Base-by-base conservation (phyloP, 2,797 vertebrate species). In the Pseudomugil gertrudae region DNA sequence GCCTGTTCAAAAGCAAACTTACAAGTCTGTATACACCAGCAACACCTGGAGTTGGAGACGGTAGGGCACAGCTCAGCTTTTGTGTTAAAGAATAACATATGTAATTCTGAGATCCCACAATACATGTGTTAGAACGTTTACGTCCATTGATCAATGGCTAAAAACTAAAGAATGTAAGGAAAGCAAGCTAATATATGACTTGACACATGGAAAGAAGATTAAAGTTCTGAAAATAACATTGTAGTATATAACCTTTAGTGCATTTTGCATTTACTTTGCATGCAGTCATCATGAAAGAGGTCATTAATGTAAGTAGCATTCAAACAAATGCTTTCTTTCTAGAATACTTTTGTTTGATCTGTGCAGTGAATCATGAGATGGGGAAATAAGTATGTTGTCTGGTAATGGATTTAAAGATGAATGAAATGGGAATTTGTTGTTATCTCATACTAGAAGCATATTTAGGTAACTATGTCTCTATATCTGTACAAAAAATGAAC, bases 31-130 rank as follows among this genome's bases (percentile, higher is more conserved):
- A 85, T 88, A 93, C 93, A 80, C 66, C 63, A 90, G 85, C 73
- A 90, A 72, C 65, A 94, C 90, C 54, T 96, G 95, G 95, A 95
- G 91, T 59, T 95, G 93, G 88, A 84, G 57, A 63, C 78, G 67
- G 48, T 92, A 91, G 76, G 65, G 67, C 40, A 36, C 55, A 51
- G 43, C 13, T 57, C 11, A 60, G 48, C 11, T 14, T 33, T 9
- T 55, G 61, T n/a, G 48, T 38, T 47, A 69, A 67, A 55, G 32
- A 68, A 52, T 27, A 6, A 64, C 58, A 60, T 29, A 23, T n/a
- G 66, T 52, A 11, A 14, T n/a, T 69, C n/a, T 21, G 0, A 38
- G n/a, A 63, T 53, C 52, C 24, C 15, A 17, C 26, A 14, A 65
- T n/a, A 36, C 52, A 58, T 62, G 69, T 13, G 61, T 53, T 33